Percentiles rank a stretch among this genome's conserved stretches.
These are phyloP conservation scores for Eupithecia centaureata DNA, from an alignment of 2,888 invertebrate genomes.

Conservation along the genomic window DNA sequence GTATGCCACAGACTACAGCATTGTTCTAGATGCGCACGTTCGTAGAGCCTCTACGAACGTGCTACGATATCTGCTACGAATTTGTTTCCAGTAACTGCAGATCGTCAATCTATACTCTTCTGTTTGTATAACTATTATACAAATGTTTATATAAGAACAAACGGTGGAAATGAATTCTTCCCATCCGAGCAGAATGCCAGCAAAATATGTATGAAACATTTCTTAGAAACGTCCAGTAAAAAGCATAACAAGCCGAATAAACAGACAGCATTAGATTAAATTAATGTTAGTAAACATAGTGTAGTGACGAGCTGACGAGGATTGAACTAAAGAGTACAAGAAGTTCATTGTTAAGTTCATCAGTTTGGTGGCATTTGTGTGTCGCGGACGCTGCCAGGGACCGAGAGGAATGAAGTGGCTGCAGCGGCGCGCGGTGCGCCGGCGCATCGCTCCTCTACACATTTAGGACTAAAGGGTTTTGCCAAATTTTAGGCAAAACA, in stretches of 20 bases:
- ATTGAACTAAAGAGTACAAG: slow-evolving; percentile 64
- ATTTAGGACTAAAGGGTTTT: slow-evolving; percentile 64
- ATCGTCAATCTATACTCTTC: background rate
- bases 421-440: slow-evolving; percentile 48
- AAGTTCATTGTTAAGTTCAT: slow-evolving; percentile 81
- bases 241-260: slow-evolving; percentile 45
- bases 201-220: slow-evolving; percentile 13
- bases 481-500: slow-evolving; percentile 82
- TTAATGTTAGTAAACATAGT: slow-evolving; percentile 75
- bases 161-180: background rate
- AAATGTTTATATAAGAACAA: background rate
- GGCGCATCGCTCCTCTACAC: slow-evolving; percentile 37
- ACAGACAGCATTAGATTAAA: slow-evolving; percentile 61
- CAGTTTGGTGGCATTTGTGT: slow-evolving; percentile 57
- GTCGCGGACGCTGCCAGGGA: slow-evolving; percentile 65
- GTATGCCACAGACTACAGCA: background rate
- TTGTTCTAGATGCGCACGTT: slow-evolving; percentile 1
- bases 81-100: background rate
- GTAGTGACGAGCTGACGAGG: slow-evolving; percentile 53
- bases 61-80: slow-evolving; percentile 17
- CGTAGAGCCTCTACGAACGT: slow-evolving; percentile 31
- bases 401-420: slow-evolving; percentile 64
- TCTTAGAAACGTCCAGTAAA: slow-evolving; percentile 26
- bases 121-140: background rate
- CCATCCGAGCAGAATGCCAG: slow-evolving; percentile 6